Conservation (phyloP, 2,113 vertebrate species). For the Mirza zaza region DNA sequence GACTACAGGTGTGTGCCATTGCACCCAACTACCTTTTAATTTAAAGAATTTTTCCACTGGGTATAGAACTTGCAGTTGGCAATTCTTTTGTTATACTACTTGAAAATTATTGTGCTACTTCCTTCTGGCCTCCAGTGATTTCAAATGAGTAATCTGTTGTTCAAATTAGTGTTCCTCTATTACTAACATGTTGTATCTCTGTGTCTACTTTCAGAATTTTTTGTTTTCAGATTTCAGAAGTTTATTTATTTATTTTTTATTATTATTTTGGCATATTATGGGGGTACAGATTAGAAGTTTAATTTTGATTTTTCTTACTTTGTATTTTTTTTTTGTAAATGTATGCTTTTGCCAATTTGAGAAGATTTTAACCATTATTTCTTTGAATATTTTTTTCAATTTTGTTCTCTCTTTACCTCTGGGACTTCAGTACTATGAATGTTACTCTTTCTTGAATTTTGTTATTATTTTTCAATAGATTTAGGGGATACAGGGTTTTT, state of each 20-base stretch:
- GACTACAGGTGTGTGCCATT: not conserved
- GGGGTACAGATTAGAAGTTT: not conserved
- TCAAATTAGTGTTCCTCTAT: not conserved
- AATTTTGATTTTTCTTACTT: not conserved
- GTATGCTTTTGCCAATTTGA: not conserved
- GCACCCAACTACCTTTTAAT: not conserved
- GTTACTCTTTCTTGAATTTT: not conserved
- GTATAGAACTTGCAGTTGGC: not conserved
- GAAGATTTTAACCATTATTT: not conserved
- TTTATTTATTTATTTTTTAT: too few relatives aligned
- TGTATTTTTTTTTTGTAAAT: not conserved
- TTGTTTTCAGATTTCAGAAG: not conserved
- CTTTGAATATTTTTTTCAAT: not conserved
- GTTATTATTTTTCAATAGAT: not conserved
- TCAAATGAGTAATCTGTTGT: not conserved
- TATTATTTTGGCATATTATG: too few relatives aligned
- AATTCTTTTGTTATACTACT: not conserved
- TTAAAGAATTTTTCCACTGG: not conserved
- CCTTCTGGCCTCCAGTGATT: not conserved
- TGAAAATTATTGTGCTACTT: not conserved
- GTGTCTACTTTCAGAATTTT: not conserved
- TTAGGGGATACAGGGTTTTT: too few relatives aligned
- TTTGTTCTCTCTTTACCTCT: not conserved
- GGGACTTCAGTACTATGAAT: not conserved
- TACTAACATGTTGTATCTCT: not conserved